These are phyloP conservation scores for Alexandromys fortis DNA, from an alignment of 2,113 vertebrate species.

Conservation along the genomic window DNA sequence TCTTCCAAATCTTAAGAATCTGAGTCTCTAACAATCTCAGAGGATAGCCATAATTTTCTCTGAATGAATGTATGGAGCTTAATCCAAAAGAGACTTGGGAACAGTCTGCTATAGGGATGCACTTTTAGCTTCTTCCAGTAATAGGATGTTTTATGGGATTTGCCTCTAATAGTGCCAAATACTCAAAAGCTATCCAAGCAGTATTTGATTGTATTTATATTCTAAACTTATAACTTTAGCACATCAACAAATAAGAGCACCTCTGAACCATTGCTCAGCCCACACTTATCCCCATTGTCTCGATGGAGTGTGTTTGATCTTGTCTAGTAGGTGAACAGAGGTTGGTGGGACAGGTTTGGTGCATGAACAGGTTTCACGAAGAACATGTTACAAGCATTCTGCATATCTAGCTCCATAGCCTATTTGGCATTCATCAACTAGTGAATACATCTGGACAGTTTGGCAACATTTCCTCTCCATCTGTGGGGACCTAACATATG, in stretches of 20 bases:
- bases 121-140: conserved; percentile 65
- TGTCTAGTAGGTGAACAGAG: background rate
- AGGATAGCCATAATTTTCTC: conserved; percentile 57
- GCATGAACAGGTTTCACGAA: background rate
- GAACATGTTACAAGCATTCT: background rate
- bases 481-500: background rate
- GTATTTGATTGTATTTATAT: background rate
- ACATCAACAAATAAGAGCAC: conserved; percentile 33
- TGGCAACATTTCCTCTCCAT: background rate
- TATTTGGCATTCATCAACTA: background rate
- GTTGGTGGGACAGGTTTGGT: background rate
- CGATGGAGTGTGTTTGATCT: background rate
- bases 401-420: background rate
- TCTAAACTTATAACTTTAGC: conserved; percentile 24
- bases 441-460: background rate
- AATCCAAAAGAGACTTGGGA: conserved; percentile 64
- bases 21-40: conserved; percentile 37
- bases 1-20: conserved; percentile 58
- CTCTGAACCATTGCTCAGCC: background rate
- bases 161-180: conserved; percentile 53
- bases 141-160: conserved; percentile 41
- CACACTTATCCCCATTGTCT: background rate
- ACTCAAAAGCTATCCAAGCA: conserved; percentile 50
- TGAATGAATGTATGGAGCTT: conserved; percentile 51
- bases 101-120: conserved; percentile 36